phyloP scores from a whole-genome alignment of 2,888 invertebrate species.

The Criorhina ranunculi region DNA sequence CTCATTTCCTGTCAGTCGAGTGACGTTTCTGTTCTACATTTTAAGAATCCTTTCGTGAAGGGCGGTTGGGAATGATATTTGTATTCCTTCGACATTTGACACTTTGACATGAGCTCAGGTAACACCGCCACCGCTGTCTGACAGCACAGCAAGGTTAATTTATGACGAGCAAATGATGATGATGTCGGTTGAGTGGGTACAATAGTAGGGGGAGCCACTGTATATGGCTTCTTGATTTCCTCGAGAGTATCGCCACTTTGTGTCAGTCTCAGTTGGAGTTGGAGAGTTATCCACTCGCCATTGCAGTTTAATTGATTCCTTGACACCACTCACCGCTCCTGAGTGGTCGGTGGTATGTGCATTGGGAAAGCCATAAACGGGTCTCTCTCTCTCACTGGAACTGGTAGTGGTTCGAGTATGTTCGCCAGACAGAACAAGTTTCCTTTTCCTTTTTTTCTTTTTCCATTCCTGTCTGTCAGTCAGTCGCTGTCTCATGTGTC shows the following conservation, averaged over 20 bases:
- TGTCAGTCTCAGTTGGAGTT: constrained; percentile 2
- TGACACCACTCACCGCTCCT: constrained; percentile 69
- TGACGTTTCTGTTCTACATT: constrained; percentile 40
- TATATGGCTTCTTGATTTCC: constrained; percentile 66
- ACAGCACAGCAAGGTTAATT: constrained; percentile 69
- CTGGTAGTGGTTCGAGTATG: constrained; percentile 26
- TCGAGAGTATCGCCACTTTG: constrained; percentile 58
- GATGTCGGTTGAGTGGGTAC: constrained; percentile 48
- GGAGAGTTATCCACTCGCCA: constrained; percentile 19
- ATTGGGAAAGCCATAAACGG: constrained; percentile 57
- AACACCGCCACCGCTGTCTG: constrained; percentile 45
- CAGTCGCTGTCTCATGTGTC: constrained; percentile 64
- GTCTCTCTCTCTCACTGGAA: too few relatives aligned
- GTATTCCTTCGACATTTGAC: constrained; percentile 51
- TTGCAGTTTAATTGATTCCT: constrained; percentile 75
- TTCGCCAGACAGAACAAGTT: constrained; percentile 65
- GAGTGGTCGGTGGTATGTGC: constrained; percentile 36
- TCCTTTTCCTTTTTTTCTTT: background rate
- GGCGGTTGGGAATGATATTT: constrained; percentile 37
- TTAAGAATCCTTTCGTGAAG: background rate
- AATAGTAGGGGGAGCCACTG: constrained; percentile 35
- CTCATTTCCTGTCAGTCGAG: constrained; percentile 20
- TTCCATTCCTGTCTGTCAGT: constrained; percentile 41
- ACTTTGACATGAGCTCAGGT: constrained; percentile 65
- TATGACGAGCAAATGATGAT: constrained; percentile 64